Percentiles rank a stretch among this genome's conserved stretches.
Evolutionary conservation across 2,888 invertebrate genomes (phyloP).

Genomic region (Serrognathus titanus): DNA sequence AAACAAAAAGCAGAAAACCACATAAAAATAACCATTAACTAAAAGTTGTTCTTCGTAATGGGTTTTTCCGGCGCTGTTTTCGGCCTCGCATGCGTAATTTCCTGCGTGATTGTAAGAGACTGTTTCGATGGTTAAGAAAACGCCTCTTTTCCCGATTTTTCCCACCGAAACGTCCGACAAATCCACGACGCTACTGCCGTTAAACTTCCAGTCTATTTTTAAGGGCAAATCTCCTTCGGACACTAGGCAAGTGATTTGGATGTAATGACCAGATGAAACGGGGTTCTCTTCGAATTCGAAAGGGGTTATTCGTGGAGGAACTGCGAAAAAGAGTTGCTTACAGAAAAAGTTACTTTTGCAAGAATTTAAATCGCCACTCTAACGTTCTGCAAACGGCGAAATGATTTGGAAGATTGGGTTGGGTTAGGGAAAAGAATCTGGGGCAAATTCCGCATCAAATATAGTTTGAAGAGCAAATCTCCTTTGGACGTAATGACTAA

Average conservation of each 20-base stretch:
- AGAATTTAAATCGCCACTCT: too few relatives aligned
- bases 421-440: too few relatives aligned
- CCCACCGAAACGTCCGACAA: conserved; percentile 56
- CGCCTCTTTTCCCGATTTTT: conserved; percentile 58
- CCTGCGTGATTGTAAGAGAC: conserved; percentile 64
- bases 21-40: conserved; percentile 59
- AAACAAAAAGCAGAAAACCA: conserved; percentile 16
- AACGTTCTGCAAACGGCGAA: too few relatives aligned
- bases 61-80: conserved; percentile 61
- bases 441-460: too few relatives aligned
- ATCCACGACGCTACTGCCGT: conserved; percentile 58
- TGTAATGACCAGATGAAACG: conserved; percentile 65
- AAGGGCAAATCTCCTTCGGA: conserved; percentile 72
- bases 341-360: too few relatives aligned
- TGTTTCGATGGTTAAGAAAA: conserved; percentile 64
- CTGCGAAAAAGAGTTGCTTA: conserved; percentile 51
- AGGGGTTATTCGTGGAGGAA: conserved; percentile 66
- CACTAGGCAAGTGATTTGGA: conserved; percentile 65
- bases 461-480: too few relatives aligned
- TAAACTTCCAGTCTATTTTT: conserved; percentile 70
- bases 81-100: conserved; percentile 64
- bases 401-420: too few relatives aligned
- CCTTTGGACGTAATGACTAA: too few relatives aligned
- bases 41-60: conserved; percentile 60
- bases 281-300: conserved; percentile 51